A percentile compares a stretch with the other conserved stretches of the same genome.
phyloP scores from a whole-genome alignment of 2,888 invertebrate species.

The Platycheirus albimanus region DNA sequence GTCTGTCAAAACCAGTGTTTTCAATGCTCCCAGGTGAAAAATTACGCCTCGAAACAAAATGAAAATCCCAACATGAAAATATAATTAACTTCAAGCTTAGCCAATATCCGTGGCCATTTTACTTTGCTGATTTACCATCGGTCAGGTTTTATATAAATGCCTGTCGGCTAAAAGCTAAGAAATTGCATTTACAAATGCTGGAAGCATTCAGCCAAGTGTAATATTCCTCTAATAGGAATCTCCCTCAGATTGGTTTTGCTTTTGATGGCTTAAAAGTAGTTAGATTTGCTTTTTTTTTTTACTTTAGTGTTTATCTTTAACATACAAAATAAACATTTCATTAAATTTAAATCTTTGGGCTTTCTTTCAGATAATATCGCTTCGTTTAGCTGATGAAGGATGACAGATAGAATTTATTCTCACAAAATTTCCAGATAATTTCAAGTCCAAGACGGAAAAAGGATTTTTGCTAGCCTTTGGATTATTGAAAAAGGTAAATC shows the following conservation, averaged over 20 bases:
- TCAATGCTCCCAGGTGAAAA: conserved; percentile 9
- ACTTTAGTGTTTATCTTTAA: too few relatives aligned
- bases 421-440: too few relatives aligned
- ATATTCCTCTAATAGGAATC: not conserved
- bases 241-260: conserved; percentile 12
- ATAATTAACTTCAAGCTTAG: conserved; percentile 24
- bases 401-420: too few relatives aligned
- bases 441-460: too few relatives aligned
- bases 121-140: too few relatives aligned
- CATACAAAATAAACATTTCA: too few relatives aligned
- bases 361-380: too few relatives aligned
- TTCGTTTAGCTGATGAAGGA: too few relatives aligned
- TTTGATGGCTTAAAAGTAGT: conserved; percentile 24
- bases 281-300: too few relatives aligned
- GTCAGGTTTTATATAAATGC: conserved; percentile 44
- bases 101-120: conserved; percentile 16
- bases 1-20: conserved; percentile 37
- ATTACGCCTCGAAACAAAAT: conserved; percentile 14
- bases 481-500: too few relatives aligned
- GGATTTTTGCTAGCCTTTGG: too few relatives aligned
- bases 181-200: conserved; percentile 39
- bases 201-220: not conserved
- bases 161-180: conserved; percentile 23
- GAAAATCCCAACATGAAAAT: conserved; percentile 24
- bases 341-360: too few relatives aligned